Base-by-base conservation (phyloP, 2,113 vertebrate species). In the Chaenogobius annularis region DNA sequence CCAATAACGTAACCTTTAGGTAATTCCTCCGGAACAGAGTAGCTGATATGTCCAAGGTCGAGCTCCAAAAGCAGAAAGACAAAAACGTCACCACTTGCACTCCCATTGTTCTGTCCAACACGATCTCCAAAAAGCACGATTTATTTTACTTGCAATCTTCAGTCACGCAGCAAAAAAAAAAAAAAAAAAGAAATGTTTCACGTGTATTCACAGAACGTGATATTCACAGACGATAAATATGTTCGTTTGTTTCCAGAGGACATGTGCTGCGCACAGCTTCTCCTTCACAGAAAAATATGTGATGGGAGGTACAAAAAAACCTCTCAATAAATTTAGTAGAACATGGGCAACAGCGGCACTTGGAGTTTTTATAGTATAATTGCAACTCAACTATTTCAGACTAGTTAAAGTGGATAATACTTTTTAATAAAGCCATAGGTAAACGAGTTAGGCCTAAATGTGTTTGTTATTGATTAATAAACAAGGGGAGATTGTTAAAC, bases 1-100 rank as follows among this genome's bases (percentile, higher is more conserved):
- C 90, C 86, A 66, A 96, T 92, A 62, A 92, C 74, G 66, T 87
- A 91, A 8, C 93, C 92, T 61, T 79, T 86, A 46, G 88, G 80
- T 74, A 72, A 87, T 81, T 93, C 92, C 58, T 93, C 92, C 2
- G 82, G 54, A 44, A 94, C 72, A 1, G 89, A 87, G 73, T 83
- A 92, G 22, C 79, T 88, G 77, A 85, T 81, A 31, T 88, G 77
- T 37, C 78, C 83, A 52, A 64, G 66, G 69, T 74, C 22, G 58
- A 0, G n/a, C 54, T 6, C 19, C 83, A 15, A 7, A 20, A 77
- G 19, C 84, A 14, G 4, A 85, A 23, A 37, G 66, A 84, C n/a
- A 83, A 35, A 20, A 88, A 73, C 52, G 87, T 70, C 43, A 67
- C 74, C 72, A 85, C 78, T 84, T 83, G 85, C 83, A 77, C 65